Evolutionary conservation across 2,113 vertebrate genomes (phyloP).

Genomic region (Podiceps cristatus): DNA sequence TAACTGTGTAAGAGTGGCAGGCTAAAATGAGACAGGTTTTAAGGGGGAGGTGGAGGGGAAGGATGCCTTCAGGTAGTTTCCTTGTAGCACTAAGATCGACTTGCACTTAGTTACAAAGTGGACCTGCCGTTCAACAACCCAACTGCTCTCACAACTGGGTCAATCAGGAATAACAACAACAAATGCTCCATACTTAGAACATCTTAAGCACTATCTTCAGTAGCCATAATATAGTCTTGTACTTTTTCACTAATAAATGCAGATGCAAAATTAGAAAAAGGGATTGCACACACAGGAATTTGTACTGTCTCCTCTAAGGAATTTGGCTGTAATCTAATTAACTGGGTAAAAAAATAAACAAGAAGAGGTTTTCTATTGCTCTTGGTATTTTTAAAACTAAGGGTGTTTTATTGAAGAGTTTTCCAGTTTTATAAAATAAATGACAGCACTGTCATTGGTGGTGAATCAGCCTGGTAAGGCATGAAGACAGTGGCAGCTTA

Average conservation of each 20-base stretch:
- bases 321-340: neutral
- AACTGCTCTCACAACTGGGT: neutral
- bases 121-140: neutral
- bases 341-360: neutral
- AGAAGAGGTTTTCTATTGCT: neutral
- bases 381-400: neutral
- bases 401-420: neutral
- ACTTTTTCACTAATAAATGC: neutral
- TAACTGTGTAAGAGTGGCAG: neutral
- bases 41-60: neutral
- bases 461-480: neutral
- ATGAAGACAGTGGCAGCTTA: neutral
- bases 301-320: neutral
- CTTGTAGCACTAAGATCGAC: neutral
- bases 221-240: neutral
- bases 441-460: neutral
- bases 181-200: neutral
- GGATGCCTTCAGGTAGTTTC: neutral
- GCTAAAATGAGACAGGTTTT: neutral
- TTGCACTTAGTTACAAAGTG: neutral
- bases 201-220: neutral
- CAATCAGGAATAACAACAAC: neutral
- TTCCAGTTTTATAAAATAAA: constrained; percentile 14
- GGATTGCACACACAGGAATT: neutral
- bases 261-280: neutral